phyloP scores from a whole-genome alignment of 2,888 invertebrate genomes.

The Seira sanloemensis region DNA sequence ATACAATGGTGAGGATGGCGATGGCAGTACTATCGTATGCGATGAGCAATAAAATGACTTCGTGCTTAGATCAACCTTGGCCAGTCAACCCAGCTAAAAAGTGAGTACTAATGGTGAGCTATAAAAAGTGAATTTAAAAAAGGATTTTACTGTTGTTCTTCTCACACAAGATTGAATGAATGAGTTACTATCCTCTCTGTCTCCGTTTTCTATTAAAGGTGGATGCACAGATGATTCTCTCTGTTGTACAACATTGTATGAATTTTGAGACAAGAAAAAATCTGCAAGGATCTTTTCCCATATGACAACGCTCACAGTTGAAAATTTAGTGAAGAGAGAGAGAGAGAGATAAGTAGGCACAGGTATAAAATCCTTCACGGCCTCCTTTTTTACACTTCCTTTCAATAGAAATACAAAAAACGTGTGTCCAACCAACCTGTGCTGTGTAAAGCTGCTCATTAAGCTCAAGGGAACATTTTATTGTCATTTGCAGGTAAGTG shows the following conservation, averaged over 20 bases:
- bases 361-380: conserved; percentile 1
- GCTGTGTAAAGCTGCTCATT: conserved; percentile 34
- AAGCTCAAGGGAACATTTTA: conserved; percentile 58
- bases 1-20: background rate
- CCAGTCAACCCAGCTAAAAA: conserved; percentile 60
- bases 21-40: conserved; percentile 17
- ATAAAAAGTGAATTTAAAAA: conserved; percentile 41
- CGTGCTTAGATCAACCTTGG: conserved; percentile 62
- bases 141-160: conserved; percentile 3
- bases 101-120: conserved; percentile 33
- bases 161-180: conserved; percentile 27
- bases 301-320: background rate
- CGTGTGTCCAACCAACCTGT: background rate
- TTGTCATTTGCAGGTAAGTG: conserved; percentile 9
- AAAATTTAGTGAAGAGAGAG: background rate
- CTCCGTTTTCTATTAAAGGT: conserved; percentile 26
- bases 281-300: background rate
- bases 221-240: conserved; percentile 2
- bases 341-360: background rate
- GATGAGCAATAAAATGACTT: conserved; percentile 31
- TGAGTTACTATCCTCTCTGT: conserved; percentile 26
- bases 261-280: conserved; percentile 5
- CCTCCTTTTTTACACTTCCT: conserved; percentile 17
- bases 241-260: too few relatives aligned
- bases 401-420: conserved; percentile 23